Percentiles rank a stretch among this genome's conserved stretches.
Conservation (phyloP, 2,888 invertebrate genomes). For the Hirtodrosophila duncani region DNA sequence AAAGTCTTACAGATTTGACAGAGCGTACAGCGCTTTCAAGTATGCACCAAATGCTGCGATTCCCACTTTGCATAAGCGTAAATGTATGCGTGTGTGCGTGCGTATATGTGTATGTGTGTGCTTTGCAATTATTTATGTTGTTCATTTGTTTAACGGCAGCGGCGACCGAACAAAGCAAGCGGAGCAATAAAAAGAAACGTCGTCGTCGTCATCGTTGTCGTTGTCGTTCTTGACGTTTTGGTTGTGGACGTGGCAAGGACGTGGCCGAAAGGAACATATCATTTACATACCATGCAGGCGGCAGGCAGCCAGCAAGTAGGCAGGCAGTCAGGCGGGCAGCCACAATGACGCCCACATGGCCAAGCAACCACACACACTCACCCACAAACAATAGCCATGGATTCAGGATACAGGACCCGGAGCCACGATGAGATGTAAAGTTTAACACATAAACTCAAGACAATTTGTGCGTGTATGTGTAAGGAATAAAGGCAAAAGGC, state of each 20-base stretch:
- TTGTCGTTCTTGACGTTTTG: slow-evolving; percentile 36
- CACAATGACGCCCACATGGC: slow-evolving; percentile 8
- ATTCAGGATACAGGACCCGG: not conserved
- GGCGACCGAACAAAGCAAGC: slow-evolving; percentile 63
- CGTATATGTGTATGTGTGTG: slow-evolving; percentile 25
- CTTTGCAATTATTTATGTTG: slow-evolving; percentile 72
- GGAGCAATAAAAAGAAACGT: slow-evolving; percentile 62
- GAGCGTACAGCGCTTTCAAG: slow-evolving; percentile 48
- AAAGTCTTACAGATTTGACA: slow-evolving; percentile 54
- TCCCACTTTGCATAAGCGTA: slow-evolving; percentile 50
- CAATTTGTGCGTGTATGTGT: slow-evolving; percentile 70
- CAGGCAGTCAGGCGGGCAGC: slow-evolving; percentile 15
- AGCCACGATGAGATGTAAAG: slow-evolving; percentile 59
- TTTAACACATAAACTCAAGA: slow-evolving; percentile 74
- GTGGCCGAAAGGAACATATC: slow-evolving; percentile 67
- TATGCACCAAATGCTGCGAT: slow-evolving; percentile 58
- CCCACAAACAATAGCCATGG: slow-evolving; percentile 2
- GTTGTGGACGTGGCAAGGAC: slow-evolving; percentile 34
- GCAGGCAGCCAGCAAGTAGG: slow-evolving; percentile 23
- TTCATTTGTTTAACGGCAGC: slow-evolving; percentile 71
- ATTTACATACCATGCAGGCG: slow-evolving; percentile 69
- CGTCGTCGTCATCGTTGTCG: slow-evolving; percentile 50
- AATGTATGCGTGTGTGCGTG: slow-evolving; percentile 9
- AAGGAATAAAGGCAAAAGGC: slow-evolving; percentile 71
- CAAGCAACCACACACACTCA: slow-evolving; percentile 14